These are phyloP conservation scores for Neotoma lepida DNA, from an alignment of 2,113 vertebrate species.

Conservation along the genomic window DNA sequence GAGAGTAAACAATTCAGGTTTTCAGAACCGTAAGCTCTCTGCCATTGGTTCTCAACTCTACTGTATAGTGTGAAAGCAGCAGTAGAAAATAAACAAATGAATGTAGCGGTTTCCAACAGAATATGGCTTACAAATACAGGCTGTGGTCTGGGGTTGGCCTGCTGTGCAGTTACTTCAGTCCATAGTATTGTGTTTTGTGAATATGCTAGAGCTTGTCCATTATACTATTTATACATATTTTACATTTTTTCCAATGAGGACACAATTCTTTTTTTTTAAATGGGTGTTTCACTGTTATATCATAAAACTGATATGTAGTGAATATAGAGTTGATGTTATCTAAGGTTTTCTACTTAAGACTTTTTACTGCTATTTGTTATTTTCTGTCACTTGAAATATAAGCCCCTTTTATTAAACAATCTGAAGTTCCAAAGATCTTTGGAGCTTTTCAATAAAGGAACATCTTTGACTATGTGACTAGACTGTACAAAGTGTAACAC, in stretches of 20 bases:
- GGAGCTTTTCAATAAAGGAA: background rate
- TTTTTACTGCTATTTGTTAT: background rate
- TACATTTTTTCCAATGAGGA: background rate
- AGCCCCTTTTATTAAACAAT: background rate
- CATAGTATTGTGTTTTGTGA: background rate
- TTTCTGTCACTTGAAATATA: slow-evolving; percentile 27
- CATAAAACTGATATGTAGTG: background rate
- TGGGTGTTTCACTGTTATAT: background rate
- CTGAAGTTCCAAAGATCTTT: background rate
- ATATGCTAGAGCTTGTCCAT: background rate
- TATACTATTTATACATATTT: background rate
- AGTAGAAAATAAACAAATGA: background rate
- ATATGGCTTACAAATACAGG: background rate
- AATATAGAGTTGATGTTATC: background rate
- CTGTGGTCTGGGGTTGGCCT: background rate
- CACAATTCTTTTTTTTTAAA: background rate
- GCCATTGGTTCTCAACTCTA: background rate
- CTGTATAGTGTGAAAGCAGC: background rate
- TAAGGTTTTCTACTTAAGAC: slow-evolving; percentile 2
- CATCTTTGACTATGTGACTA: background rate
- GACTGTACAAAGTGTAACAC: slow-evolving; percentile 23
- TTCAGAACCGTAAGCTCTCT: background rate
- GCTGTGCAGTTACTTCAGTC: background rate
- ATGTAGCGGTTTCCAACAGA: background rate
- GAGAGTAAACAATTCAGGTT: background rate